Conservation (phyloP, 2,888 invertebrate species). For the Megalurothrips usitatus region DNA sequence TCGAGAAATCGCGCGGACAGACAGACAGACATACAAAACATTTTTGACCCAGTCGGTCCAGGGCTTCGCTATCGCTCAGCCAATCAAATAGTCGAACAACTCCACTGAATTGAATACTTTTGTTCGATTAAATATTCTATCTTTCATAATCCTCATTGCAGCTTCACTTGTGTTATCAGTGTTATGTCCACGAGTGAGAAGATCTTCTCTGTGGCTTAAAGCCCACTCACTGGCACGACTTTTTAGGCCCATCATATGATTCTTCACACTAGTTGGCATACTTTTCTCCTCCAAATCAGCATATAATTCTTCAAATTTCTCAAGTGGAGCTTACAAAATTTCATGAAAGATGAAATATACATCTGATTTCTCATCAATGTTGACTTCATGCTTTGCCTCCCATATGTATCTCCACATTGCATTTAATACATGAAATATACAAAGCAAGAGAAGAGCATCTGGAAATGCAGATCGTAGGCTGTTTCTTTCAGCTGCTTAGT, state of each 20-base stretch:
- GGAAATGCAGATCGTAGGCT: conserved; percentile 34
- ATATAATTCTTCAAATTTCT: background rate
- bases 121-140: background rate
- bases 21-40: too few species aligned
- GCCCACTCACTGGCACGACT: background rate
- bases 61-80: too few species aligned
- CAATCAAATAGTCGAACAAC: too few species aligned
- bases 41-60: too few species aligned
- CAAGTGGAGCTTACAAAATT: background rate
- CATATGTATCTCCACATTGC: conserved; percentile 35
- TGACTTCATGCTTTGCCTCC: conserved; percentile 31
- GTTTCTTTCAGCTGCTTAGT: conserved; percentile 33
- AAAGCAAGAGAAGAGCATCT: conserved; percentile 32
- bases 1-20: too few species aligned
- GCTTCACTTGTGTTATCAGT: conserved; percentile 13
- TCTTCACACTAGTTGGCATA: background rate
- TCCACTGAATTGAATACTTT: background rate
- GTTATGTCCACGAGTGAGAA: background rate
- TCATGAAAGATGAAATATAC: conserved; percentile 14
- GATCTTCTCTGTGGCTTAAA: background rate
- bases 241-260: background rate
- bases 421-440: conserved; percentile 37
- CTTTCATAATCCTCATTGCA: conserved; percentile 5
- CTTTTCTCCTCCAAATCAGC: background rate
- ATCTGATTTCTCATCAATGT: conserved; percentile 21